Evolutionary conservation across 2,888 invertebrate genomes (phyloP), one percentile per base, ranked within the genome.

Genomic region (Mesorhabditis belari): DNA sequence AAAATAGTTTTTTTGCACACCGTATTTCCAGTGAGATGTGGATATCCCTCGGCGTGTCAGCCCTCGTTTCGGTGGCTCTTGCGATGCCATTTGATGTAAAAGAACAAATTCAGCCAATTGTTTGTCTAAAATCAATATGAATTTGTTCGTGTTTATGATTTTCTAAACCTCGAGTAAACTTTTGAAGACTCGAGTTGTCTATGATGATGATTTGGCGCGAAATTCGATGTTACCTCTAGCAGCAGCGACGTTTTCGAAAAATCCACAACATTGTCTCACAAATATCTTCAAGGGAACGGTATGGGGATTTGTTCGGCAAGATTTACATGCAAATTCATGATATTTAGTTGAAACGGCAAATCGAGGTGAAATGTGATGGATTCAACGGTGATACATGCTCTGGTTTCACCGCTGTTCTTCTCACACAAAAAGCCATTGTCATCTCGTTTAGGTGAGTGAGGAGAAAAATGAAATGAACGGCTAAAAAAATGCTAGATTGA

Each of bases 371-470:
- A 24, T 71, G 70, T 52, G 69, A 69, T 35, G 27, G 62, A 35
- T 55, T 61, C 9, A 63, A 65, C 17, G 57, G 62, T n/a, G 73
- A 74, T 51, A 69, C 62, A 23, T 71, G 74, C 58, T 66, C 67
- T 19, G 74, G 68, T 4, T 76, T 68, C 63, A 67, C 69, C 1
- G 75, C 73, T 5, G 57, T 67, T 19, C 57, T 69, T 12, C 55
- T 60, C 50, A 26, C 25, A 4, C 63, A 70, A 12, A 66, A 72
- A 49, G 70, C 73, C 17, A 69, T 76, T 54, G 71, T 74, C 21
- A 27, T 76, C 24, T 61, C 72, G 44, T 76, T 76, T 63, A 70
- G 76, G 75, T 74, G 25, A 21, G 51, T 35, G 12, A 21, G 3
- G 19, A 49, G 17, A 35, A 54, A 27, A n/a, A n/a, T n/a, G n/a